phyloP scores from a whole-genome alignment of 2,888 invertebrate species.

The Strigamia transsilvanica region DNA sequence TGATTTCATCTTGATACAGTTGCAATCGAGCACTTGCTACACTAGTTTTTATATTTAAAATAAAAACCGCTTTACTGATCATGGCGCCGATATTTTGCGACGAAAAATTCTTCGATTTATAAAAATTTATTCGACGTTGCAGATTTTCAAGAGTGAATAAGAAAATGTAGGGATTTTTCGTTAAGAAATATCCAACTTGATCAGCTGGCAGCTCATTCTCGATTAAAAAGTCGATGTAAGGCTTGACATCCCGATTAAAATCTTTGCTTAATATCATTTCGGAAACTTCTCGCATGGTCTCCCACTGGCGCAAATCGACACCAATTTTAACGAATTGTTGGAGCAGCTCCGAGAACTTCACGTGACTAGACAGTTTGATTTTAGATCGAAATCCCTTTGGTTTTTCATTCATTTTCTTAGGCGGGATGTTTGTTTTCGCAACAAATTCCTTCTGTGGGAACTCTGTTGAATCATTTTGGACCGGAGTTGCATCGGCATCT shows the following conservation, averaged over 20 bases:
- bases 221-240: conserved; percentile 75
- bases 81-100: conserved; percentile 74
- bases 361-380: no score
- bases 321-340: conserved; percentile 75
- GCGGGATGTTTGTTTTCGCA: no score
- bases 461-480: no score
- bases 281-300: conserved; percentile 71
- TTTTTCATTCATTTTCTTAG: no score
- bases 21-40: conserved; percentile 84
- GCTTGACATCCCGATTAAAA: conserved; percentile 78
- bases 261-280: conserved; percentile 76
- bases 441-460: no score
- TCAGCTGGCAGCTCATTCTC: conserved; percentile 75
- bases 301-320: conserved; percentile 80
- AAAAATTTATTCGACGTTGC: conserved; percentile 81
- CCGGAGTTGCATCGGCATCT: no score
- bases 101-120: conserved; percentile 81
- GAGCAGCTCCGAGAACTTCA: no score
- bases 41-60: conserved; percentile 71
- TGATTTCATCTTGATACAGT: conserved; percentile 80
- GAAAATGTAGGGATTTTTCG: conserved; percentile 83
- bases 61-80: conserved; percentile 66
- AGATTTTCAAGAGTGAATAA: conserved; percentile 77
- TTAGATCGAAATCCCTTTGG: no score
- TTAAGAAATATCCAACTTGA: conserved; percentile 75